Percentiles rank a stretch among this genome's conserved stretches.
These are phyloP conservation scores for Enoplosus armatus DNA, from an alignment of 2,797 vertebrate species.

Conservation along the genomic window DNA sequence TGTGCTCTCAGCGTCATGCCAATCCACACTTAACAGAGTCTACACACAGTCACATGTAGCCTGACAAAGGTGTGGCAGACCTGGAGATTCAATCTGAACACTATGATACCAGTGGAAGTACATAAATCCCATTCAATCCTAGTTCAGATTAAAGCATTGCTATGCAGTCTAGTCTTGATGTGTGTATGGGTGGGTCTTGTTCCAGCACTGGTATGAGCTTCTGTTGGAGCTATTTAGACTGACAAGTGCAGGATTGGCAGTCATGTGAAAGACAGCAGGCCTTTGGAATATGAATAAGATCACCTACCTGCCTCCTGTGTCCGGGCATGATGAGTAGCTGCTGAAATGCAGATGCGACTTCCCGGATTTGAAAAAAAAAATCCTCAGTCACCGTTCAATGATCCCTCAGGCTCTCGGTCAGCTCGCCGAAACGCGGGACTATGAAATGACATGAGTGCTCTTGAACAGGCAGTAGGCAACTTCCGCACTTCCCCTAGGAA, in stretches of 20 bases:
- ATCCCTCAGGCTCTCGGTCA: slow-evolving; percentile 27
- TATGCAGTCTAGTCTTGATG: background rate
- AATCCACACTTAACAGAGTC: background rate
- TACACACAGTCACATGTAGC: background rate
- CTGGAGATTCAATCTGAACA: background rate
- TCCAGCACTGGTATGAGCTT: background rate
- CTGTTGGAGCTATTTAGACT: background rate
- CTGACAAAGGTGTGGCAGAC: slow-evolving; percentile 34
- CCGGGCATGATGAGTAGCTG: slow-evolving; percentile 61
- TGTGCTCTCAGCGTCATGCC: slow-evolving; percentile 3
- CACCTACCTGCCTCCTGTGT: slow-evolving; percentile 81
- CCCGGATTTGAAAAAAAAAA: background rate
- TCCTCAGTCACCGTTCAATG: slow-evolving; percentile 23
- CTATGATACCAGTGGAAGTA: background rate
- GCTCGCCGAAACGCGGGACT: slow-evolving; percentile 32
- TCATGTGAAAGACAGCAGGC: slow-evolving; percentile 18
- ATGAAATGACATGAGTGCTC: slow-evolving; percentile 37
- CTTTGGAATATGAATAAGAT: slow-evolving; percentile 6
- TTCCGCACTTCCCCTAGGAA: slow-evolving; percentile 67
- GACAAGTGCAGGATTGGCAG: slow-evolving; percentile 1
- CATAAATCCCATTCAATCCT: background rate
- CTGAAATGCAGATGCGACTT: slow-evolving; percentile 44
- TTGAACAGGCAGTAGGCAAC: slow-evolving; percentile 39
- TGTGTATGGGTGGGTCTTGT: background rate
- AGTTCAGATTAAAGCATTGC: background rate